phyloP scores from a whole-genome alignment of 2,888 invertebrate species.

The Pollenia griseotomentosa region DNA sequence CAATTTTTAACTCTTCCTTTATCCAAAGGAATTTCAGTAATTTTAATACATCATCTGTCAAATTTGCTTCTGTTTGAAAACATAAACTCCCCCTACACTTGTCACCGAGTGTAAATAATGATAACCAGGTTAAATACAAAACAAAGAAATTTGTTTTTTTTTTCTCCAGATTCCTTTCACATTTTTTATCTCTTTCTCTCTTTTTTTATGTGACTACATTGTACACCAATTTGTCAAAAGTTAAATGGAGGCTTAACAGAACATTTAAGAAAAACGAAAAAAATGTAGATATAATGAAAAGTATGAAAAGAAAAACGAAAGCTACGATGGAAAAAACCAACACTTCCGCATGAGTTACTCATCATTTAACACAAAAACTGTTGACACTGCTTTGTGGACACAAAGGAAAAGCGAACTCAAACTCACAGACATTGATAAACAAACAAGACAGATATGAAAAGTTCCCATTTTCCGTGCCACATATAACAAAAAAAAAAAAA shows the following conservation, averaged over 20 bases:
- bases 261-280: conserved; percentile 37
- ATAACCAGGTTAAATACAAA: conserved; percentile 69
- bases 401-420: conserved; percentile 65
- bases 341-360: conserved; percentile 73
- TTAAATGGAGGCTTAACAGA: conserved; percentile 72
- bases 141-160: conserved; percentile 36
- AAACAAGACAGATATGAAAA: conserved; percentile 69
- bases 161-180: conserved; percentile 27
- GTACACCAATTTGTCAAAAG: conserved; percentile 72
- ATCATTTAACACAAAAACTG: conserved; percentile 71
- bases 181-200: conserved; percentile 38
- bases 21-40: background rate
- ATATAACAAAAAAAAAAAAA: conserved; percentile 38
- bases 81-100: background rate
- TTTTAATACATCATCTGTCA: conserved; percentile 25
- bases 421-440: conserved; percentile 61
- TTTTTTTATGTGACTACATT: conserved; percentile 51
- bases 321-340: conserved; percentile 61
- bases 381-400: conserved; percentile 70
- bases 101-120: conserved; percentile 40
- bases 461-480: conserved; percentile 62
- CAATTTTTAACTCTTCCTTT: background rate
- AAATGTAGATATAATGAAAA: conserved; percentile 34
- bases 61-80: background rate
- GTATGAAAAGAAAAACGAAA: conserved; percentile 60